Percentiles rank a stretch among this genome's conserved stretches.
Evolutionary conservation across 2,113 vertebrate genomes (phyloP).

Genomic region (Microcebus lehilahytsara): DNA sequence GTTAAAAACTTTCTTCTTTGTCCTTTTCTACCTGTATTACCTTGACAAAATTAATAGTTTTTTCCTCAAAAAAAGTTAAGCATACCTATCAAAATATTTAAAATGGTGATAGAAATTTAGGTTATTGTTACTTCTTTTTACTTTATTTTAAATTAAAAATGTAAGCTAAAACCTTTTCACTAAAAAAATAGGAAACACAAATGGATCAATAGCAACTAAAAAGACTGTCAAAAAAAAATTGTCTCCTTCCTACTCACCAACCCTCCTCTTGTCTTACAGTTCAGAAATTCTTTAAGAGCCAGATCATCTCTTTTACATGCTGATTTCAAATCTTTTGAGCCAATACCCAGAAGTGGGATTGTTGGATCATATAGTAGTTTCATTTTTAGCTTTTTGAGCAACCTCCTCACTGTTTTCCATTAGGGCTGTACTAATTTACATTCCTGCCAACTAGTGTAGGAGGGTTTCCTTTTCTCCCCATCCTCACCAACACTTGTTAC

Average conservation of each 20-base stretch:
- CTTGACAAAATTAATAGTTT: background rate
- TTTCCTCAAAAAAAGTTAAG: background rate
- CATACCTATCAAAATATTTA: background rate
- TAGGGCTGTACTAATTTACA: background rate
- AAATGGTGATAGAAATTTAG: background rate
- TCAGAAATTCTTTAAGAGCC: background rate
- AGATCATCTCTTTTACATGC: background rate
- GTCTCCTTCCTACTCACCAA: background rate
- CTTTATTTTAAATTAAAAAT: background rate
- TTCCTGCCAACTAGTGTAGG: background rate
- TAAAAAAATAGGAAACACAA: background rate
- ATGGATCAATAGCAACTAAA: background rate
- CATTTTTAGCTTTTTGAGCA: background rate
- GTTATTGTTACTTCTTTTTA: background rate
- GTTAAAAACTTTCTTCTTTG: background rate
- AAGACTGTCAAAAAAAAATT: background rate
- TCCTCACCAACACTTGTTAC: background rate
- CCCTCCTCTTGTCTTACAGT: background rate
- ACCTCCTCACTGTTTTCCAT: background rate
- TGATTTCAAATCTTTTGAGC: background rate
- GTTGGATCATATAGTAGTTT: background rate
- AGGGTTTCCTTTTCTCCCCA: background rate
- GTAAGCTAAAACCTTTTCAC: background rate
- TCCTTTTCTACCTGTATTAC: background rate
- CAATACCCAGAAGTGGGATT: background rate